These are phyloP conservation scores for Tethya wilhelma DNA, from an alignment of 37 sponge, comb jelly and placozoan species.

Conservation along the genomic window DNA sequence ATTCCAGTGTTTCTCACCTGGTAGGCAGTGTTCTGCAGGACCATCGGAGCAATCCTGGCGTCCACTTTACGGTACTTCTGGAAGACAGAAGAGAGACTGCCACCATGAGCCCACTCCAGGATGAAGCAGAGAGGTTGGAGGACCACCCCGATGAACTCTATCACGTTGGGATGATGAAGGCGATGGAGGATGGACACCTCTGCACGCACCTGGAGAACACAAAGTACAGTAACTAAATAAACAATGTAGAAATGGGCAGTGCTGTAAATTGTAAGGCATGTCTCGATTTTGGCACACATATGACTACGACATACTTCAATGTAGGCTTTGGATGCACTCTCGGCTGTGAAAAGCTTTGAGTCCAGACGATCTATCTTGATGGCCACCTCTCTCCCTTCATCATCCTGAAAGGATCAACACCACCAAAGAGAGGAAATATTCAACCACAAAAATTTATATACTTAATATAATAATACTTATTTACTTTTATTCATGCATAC, in stretches of 20 bases:
- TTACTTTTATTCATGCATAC: too few species aligned
- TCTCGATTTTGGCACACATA: background rate
- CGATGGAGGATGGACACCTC: slow-evolving; percentile 79
- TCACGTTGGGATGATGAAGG: slow-evolving; percentile 72
- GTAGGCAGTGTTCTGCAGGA: slow-evolving; percentile 56
- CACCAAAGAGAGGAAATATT: background rate
- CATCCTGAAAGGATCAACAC: slow-evolving; percentile 48
- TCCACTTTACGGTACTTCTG: slow-evolving; percentile 66
- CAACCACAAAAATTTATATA: background rate
- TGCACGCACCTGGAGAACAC: slow-evolving; percentile 49
- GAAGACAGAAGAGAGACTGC: slow-evolving; percentile 60
- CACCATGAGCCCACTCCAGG: slow-evolving; percentile 90
- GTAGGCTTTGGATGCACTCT: slow-evolving; percentile 59
- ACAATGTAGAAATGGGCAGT: background rate
- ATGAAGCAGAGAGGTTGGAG: slow-evolving; percentile 84
- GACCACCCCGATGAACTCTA: slow-evolving; percentile 75
- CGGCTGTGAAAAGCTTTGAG: slow-evolving; percentile 35
- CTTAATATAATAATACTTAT: too few species aligned
- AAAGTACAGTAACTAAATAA: background rate
- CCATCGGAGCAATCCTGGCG: slow-evolving; percentile 60
- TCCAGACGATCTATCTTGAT: slow-evolving; percentile 75
- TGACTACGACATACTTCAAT: slow-evolving; percentile 37
- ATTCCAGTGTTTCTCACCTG: slow-evolving; percentile 48
- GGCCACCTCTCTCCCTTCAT: slow-evolving; percentile 78
- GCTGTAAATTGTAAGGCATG: background rate